A percentile compares a stretch with the other conserved stretches of the same genome.
Conservation (phyloP, 2,113 vertebrate genomes). For the Etheostoma spectabile region DNA sequence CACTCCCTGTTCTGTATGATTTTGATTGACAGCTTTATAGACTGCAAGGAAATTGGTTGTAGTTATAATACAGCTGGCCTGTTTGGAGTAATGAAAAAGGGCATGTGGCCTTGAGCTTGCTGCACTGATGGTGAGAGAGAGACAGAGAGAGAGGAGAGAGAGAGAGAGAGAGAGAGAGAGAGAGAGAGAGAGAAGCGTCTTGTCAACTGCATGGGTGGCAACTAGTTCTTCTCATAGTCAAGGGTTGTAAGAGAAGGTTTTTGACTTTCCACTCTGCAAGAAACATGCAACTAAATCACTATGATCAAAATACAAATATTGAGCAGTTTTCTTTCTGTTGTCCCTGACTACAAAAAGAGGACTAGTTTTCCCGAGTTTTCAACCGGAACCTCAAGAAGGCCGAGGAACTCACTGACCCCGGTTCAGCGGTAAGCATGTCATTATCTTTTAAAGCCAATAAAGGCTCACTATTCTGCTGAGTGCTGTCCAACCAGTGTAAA, state of each 20-base stretch:
- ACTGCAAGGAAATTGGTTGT: constrained; percentile 89
- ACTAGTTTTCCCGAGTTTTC: constrained; percentile 25
- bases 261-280: not conserved
- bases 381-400: constrained; percentile 40
- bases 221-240: constrained; percentile 68
- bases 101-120: constrained; percentile 81
- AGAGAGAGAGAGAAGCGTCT: constrained; percentile 49
- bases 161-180: constrained; percentile 2
- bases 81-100: constrained; percentile 85
- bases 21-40: constrained; percentile 89
- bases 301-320: constrained; percentile 15
- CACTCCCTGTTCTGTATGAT: constrained; percentile 76
- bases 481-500: constrained; percentile 57
- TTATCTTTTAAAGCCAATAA: constrained; percentile 80
- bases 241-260: constrained; percentile 17
- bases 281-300: not conserved
- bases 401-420: constrained; percentile 59
- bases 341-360: constrained; percentile 26
- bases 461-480: constrained; percentile 57
- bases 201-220: constrained; percentile 82
- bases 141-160: constrained; percentile 36
- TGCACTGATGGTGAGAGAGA: constrained; percentile 64
- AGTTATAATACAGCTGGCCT: constrained; percentile 86
- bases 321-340: constrained; percentile 16
- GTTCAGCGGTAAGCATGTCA: constrained; percentile 64